Base-by-base conservation (phyloP, 2,113 vertebrate genomes). In the Echinops telfairi region DNA sequence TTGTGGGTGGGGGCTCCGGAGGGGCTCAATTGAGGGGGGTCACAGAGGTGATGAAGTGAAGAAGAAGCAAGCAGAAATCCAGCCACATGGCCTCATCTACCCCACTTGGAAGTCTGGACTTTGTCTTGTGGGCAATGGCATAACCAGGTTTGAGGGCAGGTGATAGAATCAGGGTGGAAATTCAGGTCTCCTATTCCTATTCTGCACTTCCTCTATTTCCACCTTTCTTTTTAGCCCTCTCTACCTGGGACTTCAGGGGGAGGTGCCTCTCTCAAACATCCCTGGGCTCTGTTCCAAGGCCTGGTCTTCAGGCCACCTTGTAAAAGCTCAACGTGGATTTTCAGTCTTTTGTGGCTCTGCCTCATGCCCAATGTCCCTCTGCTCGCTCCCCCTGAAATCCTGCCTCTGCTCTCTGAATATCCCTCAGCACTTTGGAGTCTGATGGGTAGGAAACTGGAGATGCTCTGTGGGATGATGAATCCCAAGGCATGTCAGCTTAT, bases 71-170 rank as follows among this genome's bases (percentile, higher is more conserved):
- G 8, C 2, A 31, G 80, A 36, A 27, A 12, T n/a, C 7, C 27
- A 31, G 22, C 25, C 3, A 7, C 1, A 31, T 70, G 22, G 40
- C 16, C 19, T 12, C 16, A 14, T 0, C 15, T 0, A 0, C 31
- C 68, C 68, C 1, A 0, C 23, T 58, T 62, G 68, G 29, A 80
- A 27, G n/a, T 33, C 73, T 77, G 31, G 16, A 25, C 19, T 80
- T 33, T 40, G 40, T 40, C 31, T 57, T 68, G 19, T 62, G 73
- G 77, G 25, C 43, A 27, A 3, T 3, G 43, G 40, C 22, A 20
- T 36, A 43, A 6, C 0, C 0, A 23, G 25, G 6, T 66, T 71
- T 83, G 77, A 71, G 76, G 5, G 14, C 27, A 57, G 53, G 60
- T 47, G 66, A 25, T 11, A 60, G 73, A 77, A 38, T 66, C 36